Evolutionary conservation across 2,113 vertebrate species (phyloP).

Genomic region (Lota lota): DNA sequence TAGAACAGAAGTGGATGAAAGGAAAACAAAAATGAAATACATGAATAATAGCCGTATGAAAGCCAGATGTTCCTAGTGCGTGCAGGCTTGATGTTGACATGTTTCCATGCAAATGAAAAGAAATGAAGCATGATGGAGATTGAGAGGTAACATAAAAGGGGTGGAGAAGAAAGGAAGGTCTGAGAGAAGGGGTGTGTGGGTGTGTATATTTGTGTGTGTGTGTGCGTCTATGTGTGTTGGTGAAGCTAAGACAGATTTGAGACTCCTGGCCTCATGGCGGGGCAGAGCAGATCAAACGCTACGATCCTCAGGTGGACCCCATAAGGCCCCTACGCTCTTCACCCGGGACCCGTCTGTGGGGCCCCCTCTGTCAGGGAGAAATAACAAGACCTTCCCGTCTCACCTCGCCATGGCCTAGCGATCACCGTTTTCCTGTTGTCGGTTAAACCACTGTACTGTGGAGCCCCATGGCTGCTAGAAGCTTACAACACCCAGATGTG

Average conservation of each 20-base stretch:
- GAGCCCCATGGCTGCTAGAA: conserved; percentile 16
- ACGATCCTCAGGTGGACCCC: conserved; percentile 55
- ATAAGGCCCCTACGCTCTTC: conserved; percentile 32
- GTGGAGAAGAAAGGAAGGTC: background rate
- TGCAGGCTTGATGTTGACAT: too few relatives aligned
- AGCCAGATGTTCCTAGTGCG: too few relatives aligned
- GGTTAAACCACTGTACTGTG: conserved; percentile 50
- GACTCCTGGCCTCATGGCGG: conserved; percentile 48
- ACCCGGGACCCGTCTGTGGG: conserved; percentile 55
- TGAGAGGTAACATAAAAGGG: background rate
- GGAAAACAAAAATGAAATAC: too few relatives aligned
- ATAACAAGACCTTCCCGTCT: conserved; percentile 63
- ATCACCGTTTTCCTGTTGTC: conserved; percentile 63
- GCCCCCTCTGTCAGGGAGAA: conserved; percentile 63
- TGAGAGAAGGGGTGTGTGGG: background rate
- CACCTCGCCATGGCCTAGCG: conserved; percentile 51
- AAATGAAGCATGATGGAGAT: background rate
- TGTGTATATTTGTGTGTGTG: background rate
- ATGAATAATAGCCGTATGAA: too few relatives aligned
- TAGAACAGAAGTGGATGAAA: too few relatives aligned
- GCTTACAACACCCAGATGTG: conserved; percentile 41
- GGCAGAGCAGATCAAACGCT: conserved; percentile 63
- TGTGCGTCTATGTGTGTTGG: background rate
- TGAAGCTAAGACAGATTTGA: conserved; percentile 23
- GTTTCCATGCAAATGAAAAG: background rate